Conservation (phyloP, 1,140 invertebrate genomes). For the Chrysomallon squamiferum region DNA sequence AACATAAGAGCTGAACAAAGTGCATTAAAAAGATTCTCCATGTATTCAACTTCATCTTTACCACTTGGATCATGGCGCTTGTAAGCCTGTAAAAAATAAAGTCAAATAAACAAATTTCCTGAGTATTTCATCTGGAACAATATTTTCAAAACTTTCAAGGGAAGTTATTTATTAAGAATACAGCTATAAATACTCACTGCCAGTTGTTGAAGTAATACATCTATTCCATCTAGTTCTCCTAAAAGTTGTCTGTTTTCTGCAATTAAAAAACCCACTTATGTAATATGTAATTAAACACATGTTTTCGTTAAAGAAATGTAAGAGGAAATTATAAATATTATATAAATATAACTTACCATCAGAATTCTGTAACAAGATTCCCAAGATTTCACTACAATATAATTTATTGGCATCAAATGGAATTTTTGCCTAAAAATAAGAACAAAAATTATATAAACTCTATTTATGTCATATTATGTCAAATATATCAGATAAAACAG, state of each 20-base stretch:
- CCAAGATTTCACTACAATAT: conserved; percentile 94
- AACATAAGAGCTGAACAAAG: conserved; percentile 93
- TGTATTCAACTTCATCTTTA: conserved; percentile 94
- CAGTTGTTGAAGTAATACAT: conserved; percentile 93
- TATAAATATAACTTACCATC: conserved; percentile 71
- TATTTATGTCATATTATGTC: background rate
- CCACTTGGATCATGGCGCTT: conserved; percentile 91
- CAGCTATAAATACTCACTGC: conserved; percentile 77
- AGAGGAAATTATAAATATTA: background rate
- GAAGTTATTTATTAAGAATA: too few species aligned
- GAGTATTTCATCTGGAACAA: too few species aligned
- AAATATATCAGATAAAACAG: background rate
- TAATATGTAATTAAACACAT: background rate
- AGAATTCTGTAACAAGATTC: conserved; percentile 91
- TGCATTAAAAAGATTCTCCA: conserved; percentile 98
- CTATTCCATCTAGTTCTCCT: conserved; percentile 94
- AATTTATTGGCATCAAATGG: conserved; percentile 96
- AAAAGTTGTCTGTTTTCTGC: conserved; percentile 74
- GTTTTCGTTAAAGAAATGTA: background rate
- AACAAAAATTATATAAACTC: conserved; percentile 52
- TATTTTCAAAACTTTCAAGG: too few species aligned
- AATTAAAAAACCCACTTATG: conserved; percentile 21
- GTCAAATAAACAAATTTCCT: too few species aligned
- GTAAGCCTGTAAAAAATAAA: conserved; percentile 73
- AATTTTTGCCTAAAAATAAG: conserved; percentile 75